A percentile compares a stretch with the other conserved stretches of the same genome.
phyloP scores from a whole-genome alignment of 1,140 invertebrate species.

The Cryptotermes secundus region DNA sequence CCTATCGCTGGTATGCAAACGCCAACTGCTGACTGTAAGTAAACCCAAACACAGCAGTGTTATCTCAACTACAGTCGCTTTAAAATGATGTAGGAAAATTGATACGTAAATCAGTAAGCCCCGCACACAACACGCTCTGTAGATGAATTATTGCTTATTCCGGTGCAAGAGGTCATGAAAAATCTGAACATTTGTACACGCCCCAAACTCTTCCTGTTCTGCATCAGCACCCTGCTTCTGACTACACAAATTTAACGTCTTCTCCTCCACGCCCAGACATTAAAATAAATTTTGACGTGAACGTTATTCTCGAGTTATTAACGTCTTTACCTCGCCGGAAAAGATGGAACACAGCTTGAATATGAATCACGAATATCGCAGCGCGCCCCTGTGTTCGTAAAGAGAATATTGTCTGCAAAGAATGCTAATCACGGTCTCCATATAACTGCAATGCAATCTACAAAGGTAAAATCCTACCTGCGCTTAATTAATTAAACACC shows the following conservation, averaged over 20 bases:
- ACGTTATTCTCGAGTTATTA: background rate
- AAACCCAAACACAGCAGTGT: too few species aligned
- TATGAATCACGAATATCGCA: background rate
- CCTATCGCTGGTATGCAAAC: too few species aligned
- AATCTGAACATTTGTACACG: slow-evolving; percentile 13
- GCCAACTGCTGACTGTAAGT: too few species aligned
- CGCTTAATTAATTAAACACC: too few species aligned
- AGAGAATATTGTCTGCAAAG: background rate
- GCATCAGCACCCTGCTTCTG: background rate
- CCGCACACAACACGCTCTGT: background rate
- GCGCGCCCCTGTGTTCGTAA: background rate
- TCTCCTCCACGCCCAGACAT: background rate
- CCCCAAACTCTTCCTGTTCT: background rate
- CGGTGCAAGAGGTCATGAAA: background rate
- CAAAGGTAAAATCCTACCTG: too few species aligned
- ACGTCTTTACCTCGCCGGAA: slow-evolving; percentile 17
- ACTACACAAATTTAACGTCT: background rate
- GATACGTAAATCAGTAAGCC: background rate
- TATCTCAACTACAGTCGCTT: too few species aligned
- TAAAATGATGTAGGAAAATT: too few species aligned
- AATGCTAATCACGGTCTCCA: background rate
- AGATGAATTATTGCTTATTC: background rate
- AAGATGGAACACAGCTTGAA: background rate
- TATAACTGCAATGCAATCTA: too few species aligned
- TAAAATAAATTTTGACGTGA: slow-evolving; percentile 18